A percentile compares a stretch with the other conserved stretches of the same genome.
phyloP scores from a whole-genome alignment of 2,113 vertebrate species.

The Pollachius pollachius region DNA sequence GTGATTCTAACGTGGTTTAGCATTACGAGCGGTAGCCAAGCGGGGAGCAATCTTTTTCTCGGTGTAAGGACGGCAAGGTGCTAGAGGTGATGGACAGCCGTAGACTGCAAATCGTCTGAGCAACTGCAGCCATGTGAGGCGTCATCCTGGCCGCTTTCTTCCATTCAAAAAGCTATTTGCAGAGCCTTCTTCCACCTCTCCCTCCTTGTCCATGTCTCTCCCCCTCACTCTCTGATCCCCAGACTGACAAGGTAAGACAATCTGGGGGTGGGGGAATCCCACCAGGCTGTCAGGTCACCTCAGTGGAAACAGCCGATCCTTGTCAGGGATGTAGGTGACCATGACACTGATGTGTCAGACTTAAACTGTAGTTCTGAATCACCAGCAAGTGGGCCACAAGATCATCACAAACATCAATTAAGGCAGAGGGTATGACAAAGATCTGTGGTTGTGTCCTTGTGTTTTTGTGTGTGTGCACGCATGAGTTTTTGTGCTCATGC shows the following conservation, averaged over 20 bases:
- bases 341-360: not conserved
- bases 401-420: not conserved
- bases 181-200: conserved; percentile 27
- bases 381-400: not conserved
- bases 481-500: not conserved
- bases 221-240: conserved; percentile 25
- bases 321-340: not conserved
- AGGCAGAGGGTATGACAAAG: too few species aligned
- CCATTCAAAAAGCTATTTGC: conserved; percentile 56
- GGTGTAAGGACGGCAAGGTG: conserved; percentile 19
- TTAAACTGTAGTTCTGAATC: not conserved
- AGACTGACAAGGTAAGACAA: conserved; percentile 50
- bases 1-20: not conserved
- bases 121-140: conserved; percentile 30
- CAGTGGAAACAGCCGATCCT: not conserved
- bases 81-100: not conserved
- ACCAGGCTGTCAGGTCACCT: not conserved
- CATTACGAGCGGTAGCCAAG: not conserved
- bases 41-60: not conserved
- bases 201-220: conserved; percentile 22
- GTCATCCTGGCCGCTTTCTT: conserved; percentile 34
- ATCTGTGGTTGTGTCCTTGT: conserved; percentile 7
- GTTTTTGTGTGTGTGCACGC: not conserved
- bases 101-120: conserved; percentile 40
- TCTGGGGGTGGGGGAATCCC: conserved; percentile 10